Evolutionary conservation across 2,113 vertebrate genomes (phyloP), one percentile per base, ranked within the genome.

Genomic region (Nycticorax nycticorax): DNA sequence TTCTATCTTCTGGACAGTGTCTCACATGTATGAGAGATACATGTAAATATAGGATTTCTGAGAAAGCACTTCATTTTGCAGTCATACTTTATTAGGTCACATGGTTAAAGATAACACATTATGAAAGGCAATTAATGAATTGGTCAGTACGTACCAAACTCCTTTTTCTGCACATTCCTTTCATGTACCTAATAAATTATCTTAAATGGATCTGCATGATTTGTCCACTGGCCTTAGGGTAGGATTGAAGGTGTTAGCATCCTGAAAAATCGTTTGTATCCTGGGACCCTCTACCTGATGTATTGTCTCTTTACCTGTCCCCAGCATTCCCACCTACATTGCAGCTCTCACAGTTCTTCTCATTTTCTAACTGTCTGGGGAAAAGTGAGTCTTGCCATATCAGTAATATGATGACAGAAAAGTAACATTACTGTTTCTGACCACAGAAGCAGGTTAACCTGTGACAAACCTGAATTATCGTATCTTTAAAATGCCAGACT

Each of bases 281-380:
- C 50, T 64, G 77, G 14, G 43, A 35, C 8, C 2, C 23, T 63
- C 9, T 48, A 30, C 30, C 53, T 86, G 35, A 21, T 52, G 8
- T 35, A 26, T 43, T 41, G 8, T n/a, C 43, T 82, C 48, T 72
- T 64, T 84, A 82, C 22, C 28, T 67, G 21, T 12, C 86, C 76
- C 91, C 68, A 28, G 85, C 94, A 63, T 56, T 78, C 43, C 88
- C 64, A 91, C 68, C 72, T 95, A 78, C 72, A 55, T 81, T 86
- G 47, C 10, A 87, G 39, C 72, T 86, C 73, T 92, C 60, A 27
- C 27, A 56, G 76, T 57, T 88, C 76, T 81, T 81, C 39, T 41
- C 68, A 56, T 93, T 95, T 93, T 60, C 60, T 73, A 45, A 75
- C 30, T 74, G 63, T 92, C 89, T 92, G 88, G 82, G 91, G 85